Conservation (phyloP, 2,888 invertebrate genomes). For the Caenorhabditis doughertyi region DNA sequence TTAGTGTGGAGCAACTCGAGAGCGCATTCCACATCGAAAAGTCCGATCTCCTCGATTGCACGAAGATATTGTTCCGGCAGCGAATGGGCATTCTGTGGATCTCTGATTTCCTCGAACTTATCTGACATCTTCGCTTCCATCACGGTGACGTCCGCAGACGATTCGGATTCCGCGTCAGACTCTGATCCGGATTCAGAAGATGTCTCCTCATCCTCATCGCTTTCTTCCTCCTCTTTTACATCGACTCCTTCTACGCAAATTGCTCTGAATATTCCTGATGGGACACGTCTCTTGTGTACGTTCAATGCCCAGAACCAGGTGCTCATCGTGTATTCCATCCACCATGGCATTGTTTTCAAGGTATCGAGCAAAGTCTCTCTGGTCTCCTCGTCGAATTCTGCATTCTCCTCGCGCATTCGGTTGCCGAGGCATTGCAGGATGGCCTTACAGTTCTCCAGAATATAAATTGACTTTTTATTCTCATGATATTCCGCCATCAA, state of each 20-base stretch:
- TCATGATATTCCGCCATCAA: conserved; percentile 7
- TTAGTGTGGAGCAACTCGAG: conserved; percentile 2
- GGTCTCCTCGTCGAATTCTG: conserved; percentile 30
- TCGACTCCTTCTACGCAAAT: background rate
- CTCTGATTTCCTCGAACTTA: background rate
- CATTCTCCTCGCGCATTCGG: background rate
- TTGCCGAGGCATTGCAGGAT: conserved; percentile 8
- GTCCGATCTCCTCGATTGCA: conserved; percentile 1
- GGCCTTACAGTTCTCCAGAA: background rate
- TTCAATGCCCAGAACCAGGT: conserved; percentile 25
- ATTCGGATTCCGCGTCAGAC: no score
- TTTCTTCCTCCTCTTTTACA: background rate
- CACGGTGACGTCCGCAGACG: background rate
- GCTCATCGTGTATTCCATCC: conserved; percentile 11
- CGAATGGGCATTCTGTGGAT: background rate
- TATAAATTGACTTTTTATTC: background rate
- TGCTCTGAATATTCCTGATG: conserved; percentile 7
- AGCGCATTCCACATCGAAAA: conserved; percentile 16
- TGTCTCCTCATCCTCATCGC: background rate
- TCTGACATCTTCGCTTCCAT: background rate
- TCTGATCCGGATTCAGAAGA: no score
- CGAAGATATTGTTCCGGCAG: background rate
- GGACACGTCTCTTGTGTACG: conserved; percentile 7
- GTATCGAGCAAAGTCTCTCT: background rate
- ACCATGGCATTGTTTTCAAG: conserved; percentile 18